These are phyloP conservation scores for Columbina picui DNA, from an alignment of 2,113 vertebrate species.

Conservation along the genomic window DNA sequence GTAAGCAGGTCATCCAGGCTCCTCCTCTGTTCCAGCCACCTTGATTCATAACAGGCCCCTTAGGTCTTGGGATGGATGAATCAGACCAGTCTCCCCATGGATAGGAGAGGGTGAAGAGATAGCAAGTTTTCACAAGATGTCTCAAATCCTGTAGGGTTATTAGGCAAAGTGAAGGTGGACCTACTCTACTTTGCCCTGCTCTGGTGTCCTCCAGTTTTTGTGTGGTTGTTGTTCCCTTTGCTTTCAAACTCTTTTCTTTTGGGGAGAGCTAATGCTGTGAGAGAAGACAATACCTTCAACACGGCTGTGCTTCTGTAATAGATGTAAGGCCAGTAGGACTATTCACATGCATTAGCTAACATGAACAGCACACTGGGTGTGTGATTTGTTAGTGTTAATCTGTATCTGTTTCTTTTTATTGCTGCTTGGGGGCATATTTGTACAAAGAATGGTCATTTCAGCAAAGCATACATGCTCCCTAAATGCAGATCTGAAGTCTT, in stretches of 20 bases:
- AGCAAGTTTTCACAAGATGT: neutral
- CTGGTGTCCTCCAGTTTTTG: neutral
- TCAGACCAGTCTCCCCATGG: neutral
- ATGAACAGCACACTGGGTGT: neutral
- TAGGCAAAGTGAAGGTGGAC: neutral
- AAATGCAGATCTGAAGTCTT: conserved; percentile 38
- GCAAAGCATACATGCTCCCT: neutral
- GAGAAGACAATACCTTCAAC: neutral
- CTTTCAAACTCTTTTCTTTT: neutral
- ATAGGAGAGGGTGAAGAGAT: neutral
- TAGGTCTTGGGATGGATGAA: neutral
- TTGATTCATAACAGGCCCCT: neutral
- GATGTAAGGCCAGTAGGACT: neutral
- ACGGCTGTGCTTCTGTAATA: neutral
- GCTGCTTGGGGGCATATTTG: conserved; percentile 17
- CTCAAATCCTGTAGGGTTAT: neutral
- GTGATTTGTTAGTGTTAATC: conserved; percentile 46
- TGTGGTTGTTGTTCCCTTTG: neutral
- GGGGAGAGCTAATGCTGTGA: neutral
- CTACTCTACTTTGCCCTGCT: neutral
- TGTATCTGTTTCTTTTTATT: conserved; percentile 54
- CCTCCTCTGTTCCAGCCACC: neutral
- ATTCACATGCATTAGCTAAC: neutral
- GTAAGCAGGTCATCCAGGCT: neutral
- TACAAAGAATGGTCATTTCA: conserved; percentile 22